Evolutionary conservation across 2,888 invertebrate genomes (phyloP), one percentile per base, ranked within the genome.

Genomic region (Ophioninae sp.): DNA sequence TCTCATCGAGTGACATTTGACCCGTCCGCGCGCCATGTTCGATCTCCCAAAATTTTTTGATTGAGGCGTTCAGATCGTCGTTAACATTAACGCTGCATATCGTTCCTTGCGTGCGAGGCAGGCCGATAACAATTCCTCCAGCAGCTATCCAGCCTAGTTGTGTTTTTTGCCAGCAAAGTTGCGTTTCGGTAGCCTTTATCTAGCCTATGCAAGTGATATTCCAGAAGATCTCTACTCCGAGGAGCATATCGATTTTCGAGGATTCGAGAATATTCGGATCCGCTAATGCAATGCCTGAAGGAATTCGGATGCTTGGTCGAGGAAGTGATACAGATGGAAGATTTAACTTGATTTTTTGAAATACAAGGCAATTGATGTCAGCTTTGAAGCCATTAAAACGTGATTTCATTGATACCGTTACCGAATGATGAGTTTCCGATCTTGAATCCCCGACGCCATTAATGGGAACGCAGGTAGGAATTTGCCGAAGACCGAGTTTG

Each of bases 131-230:
- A 7, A 68, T 13, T 37, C 73, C 61, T 0, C 84, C 85, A 7
- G 82, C 76, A 21, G 81, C 62, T 3, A 86, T 59, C 84, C 85
- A 85, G 10, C 83, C 86, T 3, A 86, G 50, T 2, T 57, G 74
- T 13, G 83, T 82, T 56, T 83, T 77, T 41, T 81, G 78, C 50
- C 64, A 70, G 5, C 17, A 57, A 8, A 69, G 80, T 6, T 78
- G 78, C 20, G 67, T 75, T 21, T 59, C 61, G 7, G 76, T 67
- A 7, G 72, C 17, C 17, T 70, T 64, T 7, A 81, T 82, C 13
- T 79, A 59, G 1, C 83, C 75, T n/a, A 68, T 10, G 8, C 59
- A 67, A 17, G 62, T 56, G 20, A 82, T 30, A 23, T 69, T 20
- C 74, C 41, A 83, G n/a, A 83, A 85, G 1, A 81, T 17, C 10